Base-by-base conservation (phyloP, 2,797 vertebrate genomes). In the Megalops cyprinoides region DNA sequence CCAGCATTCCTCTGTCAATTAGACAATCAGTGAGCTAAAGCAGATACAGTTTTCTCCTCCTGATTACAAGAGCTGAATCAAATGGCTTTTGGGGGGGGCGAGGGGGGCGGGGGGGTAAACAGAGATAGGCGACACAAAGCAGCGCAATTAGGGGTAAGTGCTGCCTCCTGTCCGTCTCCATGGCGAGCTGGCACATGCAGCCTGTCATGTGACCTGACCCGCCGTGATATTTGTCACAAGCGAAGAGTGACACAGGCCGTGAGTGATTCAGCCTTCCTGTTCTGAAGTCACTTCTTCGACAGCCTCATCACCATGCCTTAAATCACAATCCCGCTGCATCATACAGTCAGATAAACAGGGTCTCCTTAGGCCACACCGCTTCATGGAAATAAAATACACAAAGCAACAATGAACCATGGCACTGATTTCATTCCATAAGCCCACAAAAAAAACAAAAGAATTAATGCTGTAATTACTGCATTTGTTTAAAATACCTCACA, bases 161-260 rank as follows among this genome's bases (percentile, higher is more conserved):
- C 28, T 4, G 0, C 3, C 1, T 53, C 55, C 23, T 25, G 7
- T 73, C 15, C 42, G 8, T 44, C 37, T 28, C 23, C n/a, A 42
- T n/a, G 14, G 67, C 56, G n/a, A 25, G 39, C 48, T 77, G 23
- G 48, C 62, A 60, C 1, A 23, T 44, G 55, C 15, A 65, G 42
- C 25, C 12, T 65, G 80, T 82, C 76, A 79, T 76, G 34, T 53
- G 82, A 71, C 25, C 78, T 71, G 83, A 83, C 42, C 34, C 78
- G 42, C 37, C 79, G 78, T 78, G 79, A 83, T 78, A 85, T 81
- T 84, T 58, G 73, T 79, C 67, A 78, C 65, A 49, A 82, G 73
- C 67, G 62, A 76, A 44, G 31, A 48, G 60, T 1, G 14, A 76
- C n/a, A 65, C 34, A 71, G 14, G 18, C 31, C 15, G 31, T 37